Percentiles rank a stretch among this genome's conserved stretches.
Evolutionary conservation across 2,113 vertebrate genomes (phyloP).

Genomic region (Zosterops pallidus): DNA sequence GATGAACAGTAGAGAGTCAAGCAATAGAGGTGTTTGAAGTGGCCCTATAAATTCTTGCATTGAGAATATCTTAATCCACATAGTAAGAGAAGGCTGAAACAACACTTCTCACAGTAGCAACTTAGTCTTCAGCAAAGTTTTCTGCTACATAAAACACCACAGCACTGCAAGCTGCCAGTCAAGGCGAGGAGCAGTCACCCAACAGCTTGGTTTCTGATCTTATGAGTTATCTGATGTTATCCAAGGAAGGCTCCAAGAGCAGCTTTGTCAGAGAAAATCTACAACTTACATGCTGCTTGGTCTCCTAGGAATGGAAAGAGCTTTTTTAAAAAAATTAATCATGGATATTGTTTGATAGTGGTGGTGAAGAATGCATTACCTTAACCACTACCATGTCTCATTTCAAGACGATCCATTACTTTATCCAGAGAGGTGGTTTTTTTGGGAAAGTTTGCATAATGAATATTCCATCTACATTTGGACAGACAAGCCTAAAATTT

Average conservation of each 20-base stretch:
- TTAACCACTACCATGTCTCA: background rate
- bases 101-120: background rate
- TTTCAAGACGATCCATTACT: background rate
- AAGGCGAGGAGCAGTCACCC: background rate
- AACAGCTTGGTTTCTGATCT: background rate
- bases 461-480: background rate
- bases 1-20: background rate
- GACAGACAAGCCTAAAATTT: background rate
- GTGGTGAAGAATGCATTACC: background rate
- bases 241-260: background rate
- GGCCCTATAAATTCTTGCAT: background rate
- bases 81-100: background rate
- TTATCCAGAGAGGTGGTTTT: background rate
- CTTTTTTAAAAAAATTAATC: background rate
- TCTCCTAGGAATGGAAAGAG: background rate
- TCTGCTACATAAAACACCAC: background rate
- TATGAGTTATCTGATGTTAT: background rate
- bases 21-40: background rate
- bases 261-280: background rate
- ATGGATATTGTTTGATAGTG: background rate
- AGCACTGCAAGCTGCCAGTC: background rate
- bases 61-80: background rate
- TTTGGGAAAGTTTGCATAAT: background rate
- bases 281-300: background rate
- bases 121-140: background rate